These are phyloP conservation scores for Ciconia stormi DNA, from an alignment of 2,113 vertebrate species.

Conservation along the genomic window DNA sequence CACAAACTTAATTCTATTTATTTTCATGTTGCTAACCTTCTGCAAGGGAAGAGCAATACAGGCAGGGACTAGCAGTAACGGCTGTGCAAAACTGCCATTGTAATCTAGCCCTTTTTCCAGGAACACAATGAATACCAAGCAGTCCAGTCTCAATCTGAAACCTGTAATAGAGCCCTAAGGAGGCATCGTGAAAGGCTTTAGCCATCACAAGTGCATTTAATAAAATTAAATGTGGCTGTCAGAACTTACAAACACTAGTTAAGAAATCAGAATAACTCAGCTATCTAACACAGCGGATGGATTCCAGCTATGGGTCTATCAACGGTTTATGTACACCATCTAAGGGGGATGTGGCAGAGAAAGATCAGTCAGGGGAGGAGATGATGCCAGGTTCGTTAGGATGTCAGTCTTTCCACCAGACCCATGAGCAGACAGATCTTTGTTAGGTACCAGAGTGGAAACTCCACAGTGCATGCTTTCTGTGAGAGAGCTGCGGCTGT, in stretches of 20 bases:
- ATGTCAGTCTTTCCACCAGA: background rate
- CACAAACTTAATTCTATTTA: background rate
- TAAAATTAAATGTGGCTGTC: background rate
- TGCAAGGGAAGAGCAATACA: background rate
- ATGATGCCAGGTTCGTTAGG: rapidly evolving
- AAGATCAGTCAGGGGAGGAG: background rate
- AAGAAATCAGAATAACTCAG: background rate
- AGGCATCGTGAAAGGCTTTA: background rate
- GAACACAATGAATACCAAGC: background rate
- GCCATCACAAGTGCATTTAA: background rate
- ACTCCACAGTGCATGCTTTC: background rate
- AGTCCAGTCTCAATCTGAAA: background rate
- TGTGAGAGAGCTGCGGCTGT: background rate
- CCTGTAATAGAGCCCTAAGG: background rate
- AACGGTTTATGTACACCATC: rapidly evolving
- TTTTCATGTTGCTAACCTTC: background rate
- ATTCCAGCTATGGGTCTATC: background rate
- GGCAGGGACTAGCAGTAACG: background rate
- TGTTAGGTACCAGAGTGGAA: background rate
- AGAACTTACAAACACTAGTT: background rate
- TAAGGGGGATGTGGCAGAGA: background rate
- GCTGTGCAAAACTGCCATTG: background rate
- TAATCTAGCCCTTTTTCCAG: background rate
- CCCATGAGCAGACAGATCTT: background rate
- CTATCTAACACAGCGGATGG: background rate